These are phyloP conservation scores for Orthosia gothica DNA, from an alignment of 2,888 invertebrate species.

Conservation along the genomic window DNA sequence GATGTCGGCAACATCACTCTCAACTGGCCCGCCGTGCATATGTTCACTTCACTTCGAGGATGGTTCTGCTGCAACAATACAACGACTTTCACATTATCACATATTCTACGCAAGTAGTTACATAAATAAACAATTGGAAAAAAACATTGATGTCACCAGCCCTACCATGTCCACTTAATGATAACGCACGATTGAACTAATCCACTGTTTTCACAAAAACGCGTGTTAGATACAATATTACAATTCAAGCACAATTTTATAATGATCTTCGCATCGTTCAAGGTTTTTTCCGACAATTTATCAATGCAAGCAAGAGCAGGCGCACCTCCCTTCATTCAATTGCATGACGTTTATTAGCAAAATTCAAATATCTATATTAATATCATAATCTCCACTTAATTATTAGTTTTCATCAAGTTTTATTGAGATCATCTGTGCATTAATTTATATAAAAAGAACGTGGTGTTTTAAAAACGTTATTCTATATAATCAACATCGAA, in stretches of 20 bases:
- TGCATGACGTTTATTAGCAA: slow-evolving; percentile 67
- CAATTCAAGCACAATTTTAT: slow-evolving; percentile 70
- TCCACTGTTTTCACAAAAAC: slow-evolving; percentile 57
- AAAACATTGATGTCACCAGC: slow-evolving; percentile 70
- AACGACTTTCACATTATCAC: slow-evolving; percentile 79
- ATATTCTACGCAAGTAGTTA: slow-evolving; percentile 78
- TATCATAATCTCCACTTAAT: background rate
- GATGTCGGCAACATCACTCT: slow-evolving; percentile 85
- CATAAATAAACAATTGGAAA: slow-evolving; percentile 85
- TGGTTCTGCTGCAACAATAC: slow-evolving; percentile 85
- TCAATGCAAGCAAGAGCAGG: slow-evolving; percentile 66
- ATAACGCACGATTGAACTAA: slow-evolving; percentile 48
- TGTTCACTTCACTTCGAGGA: slow-evolving; percentile 79
- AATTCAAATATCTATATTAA: slow-evolving; percentile 44
- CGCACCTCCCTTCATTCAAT: slow-evolving; percentile 71
- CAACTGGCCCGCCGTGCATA: slow-evolving; percentile 82
- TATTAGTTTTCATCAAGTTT: background rate
- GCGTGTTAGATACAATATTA: slow-evolving; percentile 60
- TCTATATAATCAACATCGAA: too few species aligned
- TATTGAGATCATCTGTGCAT: too few species aligned
- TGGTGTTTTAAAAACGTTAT: too few species aligned
- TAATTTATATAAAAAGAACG: background rate
- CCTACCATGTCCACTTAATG: slow-evolving; percentile 74
- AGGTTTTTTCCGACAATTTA: slow-evolving; percentile 77
- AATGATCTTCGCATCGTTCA: slow-evolving; percentile 76